Conservation (phyloP, 1,140 invertebrate species). For the Ceratoteleas bidentatus region DNA sequence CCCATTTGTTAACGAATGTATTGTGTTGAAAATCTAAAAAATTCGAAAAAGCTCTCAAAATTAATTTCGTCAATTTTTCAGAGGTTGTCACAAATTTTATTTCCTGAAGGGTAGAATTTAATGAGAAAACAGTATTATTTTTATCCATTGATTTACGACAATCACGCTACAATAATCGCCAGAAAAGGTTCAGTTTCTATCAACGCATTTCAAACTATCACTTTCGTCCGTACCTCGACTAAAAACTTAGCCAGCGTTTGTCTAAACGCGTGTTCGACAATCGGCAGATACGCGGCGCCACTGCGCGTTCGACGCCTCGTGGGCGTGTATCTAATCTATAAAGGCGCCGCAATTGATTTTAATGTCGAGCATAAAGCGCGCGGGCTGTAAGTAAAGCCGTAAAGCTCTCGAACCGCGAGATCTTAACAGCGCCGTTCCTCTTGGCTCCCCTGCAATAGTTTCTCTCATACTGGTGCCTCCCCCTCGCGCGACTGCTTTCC, state of each 20-base stretch:
- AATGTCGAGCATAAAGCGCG: conserved; percentile 70
- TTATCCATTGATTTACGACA: no score
- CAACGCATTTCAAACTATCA: no score
- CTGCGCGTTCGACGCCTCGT: conserved; percentile 54
- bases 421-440: conserved; percentile 64
- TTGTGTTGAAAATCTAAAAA: no score
- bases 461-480: conserved; percentile 48
- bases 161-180: no score
- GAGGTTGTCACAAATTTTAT: no score
- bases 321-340: conserved; percentile 70
- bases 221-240: no score
- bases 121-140: no score
- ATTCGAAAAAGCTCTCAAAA: no score
- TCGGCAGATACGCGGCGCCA: conserved; percentile 49
- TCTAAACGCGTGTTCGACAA: conserved; percentile 40
- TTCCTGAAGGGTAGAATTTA: no score
- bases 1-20: no score
- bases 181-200: no score
- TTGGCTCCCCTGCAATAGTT: conserved; percentile 57
- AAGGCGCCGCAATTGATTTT: conserved; percentile 74
- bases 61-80: no score
- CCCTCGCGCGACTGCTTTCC: conserved; percentile 51
- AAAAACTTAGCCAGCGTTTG: neutral
- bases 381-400: conserved; percentile 66
- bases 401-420: conserved; percentile 65